Base-by-base conservation (phyloP, 2,113 vertebrate species). In the Lepus timidus region DNA sequence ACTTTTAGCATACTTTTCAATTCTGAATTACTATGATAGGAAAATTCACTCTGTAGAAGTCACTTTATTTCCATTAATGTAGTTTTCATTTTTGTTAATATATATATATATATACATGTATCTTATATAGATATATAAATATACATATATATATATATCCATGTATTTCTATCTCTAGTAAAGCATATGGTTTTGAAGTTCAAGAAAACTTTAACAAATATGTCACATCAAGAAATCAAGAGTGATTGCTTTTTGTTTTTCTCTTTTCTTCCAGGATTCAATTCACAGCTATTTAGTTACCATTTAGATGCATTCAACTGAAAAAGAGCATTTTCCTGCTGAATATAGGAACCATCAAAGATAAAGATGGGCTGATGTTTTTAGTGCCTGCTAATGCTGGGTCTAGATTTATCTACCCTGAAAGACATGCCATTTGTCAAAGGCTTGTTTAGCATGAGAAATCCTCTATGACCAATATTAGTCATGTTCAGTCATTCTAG, bases 271-370 rank as follows among this genome's bases (percentile, higher is more conserved):
- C n/a, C 88, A 44, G 4, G 14, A 95, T 95, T 90, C 58, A 85
- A 3, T 87, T 78, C 76, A 91, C 44, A 91, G 27, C 13, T 92
- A 78, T 87, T 71, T 86, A 92, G 95, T 96, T 89, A 25, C 36
- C 78, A 94, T 96, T 97, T 95, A 97, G 97, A 96, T 97, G 33
- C 79, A n/a, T 88, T 96, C 91, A 16, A 95, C 31, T 90, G 61
- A 90, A 96, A 73, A 13, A 90, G 29, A 96, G 65, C 85, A 90
- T 93, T 44, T 93, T 92, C 33, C 51, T 62, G 51, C 19, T 83
- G 51, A 82, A 95, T 70, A 44, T 52, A 80, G 12, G 61, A 91
- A 81, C 44, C 14, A 70, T 95, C 75, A 91, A 85, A 85, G 70
- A 85, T 71, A 96, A 86, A 93, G 64, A 95, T 68, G 19, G 33